Evolutionary conservation across 2,797 vertebrate genomes (phyloP).

Genomic region (Pangasius macronema): DNA sequence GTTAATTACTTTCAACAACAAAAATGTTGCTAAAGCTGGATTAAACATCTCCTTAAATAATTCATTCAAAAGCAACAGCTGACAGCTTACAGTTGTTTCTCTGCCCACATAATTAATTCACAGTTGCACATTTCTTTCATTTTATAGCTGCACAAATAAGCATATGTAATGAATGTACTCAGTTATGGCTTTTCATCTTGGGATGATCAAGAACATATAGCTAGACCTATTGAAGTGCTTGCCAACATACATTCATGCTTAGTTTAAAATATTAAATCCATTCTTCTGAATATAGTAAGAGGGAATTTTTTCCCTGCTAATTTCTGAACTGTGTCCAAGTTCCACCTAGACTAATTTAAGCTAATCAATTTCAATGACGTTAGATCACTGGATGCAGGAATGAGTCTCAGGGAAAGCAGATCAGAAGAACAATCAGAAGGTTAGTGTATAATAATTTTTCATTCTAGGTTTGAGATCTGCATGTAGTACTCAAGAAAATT

Average conservation of each 20-base stretch:
- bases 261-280: not conserved
- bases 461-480: not conserved
- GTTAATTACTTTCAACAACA: not conserved
- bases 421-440: not conserved
- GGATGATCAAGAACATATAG: not conserved
- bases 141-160: conserved; percentile 23
- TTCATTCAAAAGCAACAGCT: not conserved
- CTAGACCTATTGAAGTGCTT: not conserved
- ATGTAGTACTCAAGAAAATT: not conserved
- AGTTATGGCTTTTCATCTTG: not conserved
- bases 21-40: conserved; percentile 3
- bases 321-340: not conserved
- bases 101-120: not conserved
- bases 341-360: not conserved
- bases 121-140: not conserved
- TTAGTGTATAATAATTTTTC: not conserved
- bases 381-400: not conserved
- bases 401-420: not conserved
- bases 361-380: not conserved
- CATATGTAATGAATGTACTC: not conserved
- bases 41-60: not conserved
- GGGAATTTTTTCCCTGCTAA: not conserved
- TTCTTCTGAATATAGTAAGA: not conserved
- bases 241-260: not conserved
- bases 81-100: not conserved